Base-by-base conservation (phyloP, 2,113 vertebrate species). In the Noctilio leporinus region DNA sequence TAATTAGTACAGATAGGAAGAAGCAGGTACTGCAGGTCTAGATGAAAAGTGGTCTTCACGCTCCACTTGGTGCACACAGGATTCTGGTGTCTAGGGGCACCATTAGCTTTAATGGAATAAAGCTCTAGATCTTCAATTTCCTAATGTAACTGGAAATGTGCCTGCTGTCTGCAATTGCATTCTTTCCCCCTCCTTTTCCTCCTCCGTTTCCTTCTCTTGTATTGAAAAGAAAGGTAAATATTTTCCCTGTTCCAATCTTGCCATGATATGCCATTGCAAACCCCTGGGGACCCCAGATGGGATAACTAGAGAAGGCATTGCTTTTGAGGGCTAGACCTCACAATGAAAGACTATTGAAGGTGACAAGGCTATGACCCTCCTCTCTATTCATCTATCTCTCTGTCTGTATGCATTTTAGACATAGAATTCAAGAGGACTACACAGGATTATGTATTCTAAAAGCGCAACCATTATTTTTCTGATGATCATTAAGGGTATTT, bases 401-500 rank as follows among this genome's bases (percentile, higher is more conserved):
- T 26, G 1, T 49, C 64, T 70, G 49, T 22, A 11, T 28, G 4
- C 20, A 47, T 11, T 38, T 64, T 15, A 43, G 51, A 53, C 16
- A 20, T 64, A 51, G 40, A 51, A 26, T 22, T 86, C 45, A 35
- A 70, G 57, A 49, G 4, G 12, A 11, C 1, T 4, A 2, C 10
- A 28, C 3, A 43, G 65, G 10, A 22, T 8, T 3, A 0, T 2
- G 3, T 28, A 3, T 20, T 10, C 10, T 35, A 16, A 15, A 86
- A 19, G 45, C 0, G 4, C 40, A 59, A 24, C 14, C 17, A 11
- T 3, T 0, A 12, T 7, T 62, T 62, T 24, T 24, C 70, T 22
- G 67, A 59, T 35, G 20, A 49, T 5, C 5, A 0, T 10, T 6
- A 35, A 15, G 24, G 2, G 15, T 22, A 4, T 33, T 35, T 26